A percentile compares a stretch with the other conserved stretches of the same genome.
phyloP scores from a whole-genome alignment of 1,140 invertebrate species.

The Microplitis mediator region DNA sequence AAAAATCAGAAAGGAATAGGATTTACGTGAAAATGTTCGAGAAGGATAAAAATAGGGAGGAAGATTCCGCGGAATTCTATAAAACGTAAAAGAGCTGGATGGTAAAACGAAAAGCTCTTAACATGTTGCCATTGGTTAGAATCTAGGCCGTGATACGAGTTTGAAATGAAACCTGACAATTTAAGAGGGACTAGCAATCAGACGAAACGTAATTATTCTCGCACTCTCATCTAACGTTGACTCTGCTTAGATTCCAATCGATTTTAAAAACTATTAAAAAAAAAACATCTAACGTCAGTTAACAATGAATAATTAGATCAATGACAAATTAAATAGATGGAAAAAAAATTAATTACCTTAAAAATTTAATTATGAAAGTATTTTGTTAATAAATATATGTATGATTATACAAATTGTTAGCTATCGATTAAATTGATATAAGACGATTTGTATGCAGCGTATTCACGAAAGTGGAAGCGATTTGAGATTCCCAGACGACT shows the following conservation, averaged over 20 bases:
- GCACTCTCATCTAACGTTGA: neutral
- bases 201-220: conserved; percentile 48
- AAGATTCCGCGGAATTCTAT: conserved; percentile 32
- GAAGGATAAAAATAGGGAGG: conserved; percentile 3
- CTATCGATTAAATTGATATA: conserved; percentile 23
- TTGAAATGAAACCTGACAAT: conserved; percentile 46
- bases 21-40: neutral
- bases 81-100: conserved; percentile 38
- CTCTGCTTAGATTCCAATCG: neutral
- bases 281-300: no score
- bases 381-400: neutral
- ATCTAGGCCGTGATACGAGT: conserved; percentile 14
- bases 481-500: conserved; percentile 25
- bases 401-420: neutral
- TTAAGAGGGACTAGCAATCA: conserved; percentile 48
- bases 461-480: conserved; percentile 11
- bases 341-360: no score
- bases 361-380: neutral
- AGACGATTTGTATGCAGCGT: conserved; percentile 24
- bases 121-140: conserved; percentile 45
- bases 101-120: conserved; percentile 49
- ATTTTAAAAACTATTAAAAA: no score
- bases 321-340: no score
- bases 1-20: neutral
- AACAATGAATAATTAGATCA: no score